Evolutionary conservation across 2,113 vertebrate genomes (phyloP).

Genomic region (Anoplopoma fimbria): DNA sequence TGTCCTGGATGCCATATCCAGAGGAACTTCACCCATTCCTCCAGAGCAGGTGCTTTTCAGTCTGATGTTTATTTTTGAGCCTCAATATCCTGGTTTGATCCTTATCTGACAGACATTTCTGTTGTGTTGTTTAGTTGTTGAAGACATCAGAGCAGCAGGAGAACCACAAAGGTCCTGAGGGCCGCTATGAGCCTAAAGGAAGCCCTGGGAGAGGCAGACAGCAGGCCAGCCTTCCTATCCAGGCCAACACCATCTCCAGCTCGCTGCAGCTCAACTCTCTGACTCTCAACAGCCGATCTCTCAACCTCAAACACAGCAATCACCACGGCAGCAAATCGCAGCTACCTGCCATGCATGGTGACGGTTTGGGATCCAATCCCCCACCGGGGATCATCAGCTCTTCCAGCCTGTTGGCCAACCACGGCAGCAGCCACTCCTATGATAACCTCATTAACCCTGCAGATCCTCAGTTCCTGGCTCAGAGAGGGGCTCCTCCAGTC

Average conservation of each 20-base stretch:
- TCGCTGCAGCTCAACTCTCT: constrained; percentile 89
- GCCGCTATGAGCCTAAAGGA: constrained; percentile 38
- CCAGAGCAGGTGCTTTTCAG: constrained; percentile 88
- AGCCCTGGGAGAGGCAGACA: constrained; percentile 54
- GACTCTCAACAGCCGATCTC: constrained; percentile 89
- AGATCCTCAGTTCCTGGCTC: constrained; percentile 80
- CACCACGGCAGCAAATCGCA: constrained; percentile 87
- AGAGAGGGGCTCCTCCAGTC: constrained; percentile 79
- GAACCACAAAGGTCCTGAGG: constrained; percentile 52
- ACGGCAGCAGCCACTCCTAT: constrained; percentile 90
- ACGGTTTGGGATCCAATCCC: constrained; percentile 75
- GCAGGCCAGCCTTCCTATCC: constrained; percentile 32
- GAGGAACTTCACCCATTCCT: constrained; percentile 88
- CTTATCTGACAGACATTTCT: constrained; percentile 18
- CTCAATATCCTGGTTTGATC: background rate
- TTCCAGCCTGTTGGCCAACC: constrained; percentile 86
- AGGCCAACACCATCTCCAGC: constrained; percentile 81
- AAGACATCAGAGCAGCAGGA: constrained; percentile 68
- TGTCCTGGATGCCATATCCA: constrained; percentile 87
- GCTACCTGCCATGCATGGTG: constrained; percentile 83
- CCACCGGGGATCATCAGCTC: constrained; percentile 71
- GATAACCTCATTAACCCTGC: constrained; percentile 89
- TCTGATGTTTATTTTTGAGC: background rate
- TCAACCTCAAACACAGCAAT: constrained; percentile 90
- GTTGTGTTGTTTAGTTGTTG: constrained; percentile 61